Evolutionary conservation across 2,113 vertebrate genomes (phyloP).

Genomic region (Anolis sagrei): DNA sequence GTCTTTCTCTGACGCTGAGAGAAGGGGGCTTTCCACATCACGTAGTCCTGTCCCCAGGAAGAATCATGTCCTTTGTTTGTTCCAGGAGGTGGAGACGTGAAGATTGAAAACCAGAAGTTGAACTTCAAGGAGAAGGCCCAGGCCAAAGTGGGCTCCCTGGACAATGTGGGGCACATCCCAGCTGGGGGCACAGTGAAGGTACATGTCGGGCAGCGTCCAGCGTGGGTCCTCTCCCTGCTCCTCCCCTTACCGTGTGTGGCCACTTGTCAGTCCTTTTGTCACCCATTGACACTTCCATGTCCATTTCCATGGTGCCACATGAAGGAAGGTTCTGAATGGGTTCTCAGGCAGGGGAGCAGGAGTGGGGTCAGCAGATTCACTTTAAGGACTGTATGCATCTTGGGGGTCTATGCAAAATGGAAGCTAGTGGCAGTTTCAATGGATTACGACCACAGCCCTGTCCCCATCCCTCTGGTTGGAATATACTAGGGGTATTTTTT

Average conservation of each 20-base stretch:
- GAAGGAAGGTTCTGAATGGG: not conserved
- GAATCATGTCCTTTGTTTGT: not conserved
- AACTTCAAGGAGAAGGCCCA: conserved; percentile 92
- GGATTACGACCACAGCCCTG: not conserved
- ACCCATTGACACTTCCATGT: not conserved
- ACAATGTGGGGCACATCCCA: conserved; percentile 85
- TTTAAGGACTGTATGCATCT: not conserved
- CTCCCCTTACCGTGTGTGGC: not conserved
- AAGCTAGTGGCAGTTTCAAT: too few species aligned
- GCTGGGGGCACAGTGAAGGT: conserved; percentile 86
- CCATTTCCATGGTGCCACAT: not conserved
- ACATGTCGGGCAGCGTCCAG: not conserved
- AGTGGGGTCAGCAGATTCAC: not conserved
- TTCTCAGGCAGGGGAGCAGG: not conserved
- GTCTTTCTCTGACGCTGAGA: too few species aligned
- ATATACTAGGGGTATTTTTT: too few species aligned
- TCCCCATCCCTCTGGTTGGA: too few species aligned
- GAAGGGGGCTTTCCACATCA: not conserved
- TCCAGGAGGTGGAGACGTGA: conserved; percentile 89
- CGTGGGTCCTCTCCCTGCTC: rapidly evolving
- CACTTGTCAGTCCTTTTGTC: not conserved
- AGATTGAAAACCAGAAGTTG: conserved; percentile 91
- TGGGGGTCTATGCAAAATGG: rapidly evolving
- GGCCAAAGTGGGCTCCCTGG: conserved; percentile 89
- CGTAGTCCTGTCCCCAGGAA: not conserved